phyloP scores from a whole-genome alignment of 1,140 invertebrate genomes.

The Wiebesia pumilae region DNA sequence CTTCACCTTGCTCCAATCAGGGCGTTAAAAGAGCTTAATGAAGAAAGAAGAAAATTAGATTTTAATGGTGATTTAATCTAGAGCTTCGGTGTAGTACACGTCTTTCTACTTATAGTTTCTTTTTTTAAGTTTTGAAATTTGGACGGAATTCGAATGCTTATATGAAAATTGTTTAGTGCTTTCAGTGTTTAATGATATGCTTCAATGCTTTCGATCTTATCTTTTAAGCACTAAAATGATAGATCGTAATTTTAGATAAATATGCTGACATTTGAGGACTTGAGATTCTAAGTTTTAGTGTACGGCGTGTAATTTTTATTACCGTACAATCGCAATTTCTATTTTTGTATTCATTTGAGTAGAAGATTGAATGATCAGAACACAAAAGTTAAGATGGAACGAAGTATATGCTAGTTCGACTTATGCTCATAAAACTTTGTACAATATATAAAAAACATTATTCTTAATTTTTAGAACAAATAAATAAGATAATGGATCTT shows the following conservation, averaged over 20 bases:
- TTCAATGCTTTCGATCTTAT: not conserved
- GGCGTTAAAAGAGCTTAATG: slow-evolving; percentile 30
- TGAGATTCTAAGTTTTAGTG: not conserved
- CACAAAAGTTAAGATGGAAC: not conserved
- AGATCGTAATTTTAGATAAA: slow-evolving; percentile 39
- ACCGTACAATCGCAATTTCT: not conserved
- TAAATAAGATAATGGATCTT: not conserved
- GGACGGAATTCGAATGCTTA: not conserved
- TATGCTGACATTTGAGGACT: not conserved
- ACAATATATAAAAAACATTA: not conserved
- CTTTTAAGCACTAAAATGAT: not conserved
- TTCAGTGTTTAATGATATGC: not conserved
- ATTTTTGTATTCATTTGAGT: not conserved
- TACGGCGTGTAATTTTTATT: not conserved
- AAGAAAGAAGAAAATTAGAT: slow-evolving; percentile 1
- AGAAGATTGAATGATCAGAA: not conserved
- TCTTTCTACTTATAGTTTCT: not conserved
- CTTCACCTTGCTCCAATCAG: not conserved
- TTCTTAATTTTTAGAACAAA: not conserved
- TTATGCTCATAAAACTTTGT: not conserved
- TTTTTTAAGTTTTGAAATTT: not conserved
- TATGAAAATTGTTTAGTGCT: not conserved
- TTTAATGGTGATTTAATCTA: slow-evolving; percentile 40
- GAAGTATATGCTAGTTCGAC: not conserved
- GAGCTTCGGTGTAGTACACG: not conserved